Conservation (phyloP, 2,113 vertebrate species). For the Isichthys henryi region DNA sequence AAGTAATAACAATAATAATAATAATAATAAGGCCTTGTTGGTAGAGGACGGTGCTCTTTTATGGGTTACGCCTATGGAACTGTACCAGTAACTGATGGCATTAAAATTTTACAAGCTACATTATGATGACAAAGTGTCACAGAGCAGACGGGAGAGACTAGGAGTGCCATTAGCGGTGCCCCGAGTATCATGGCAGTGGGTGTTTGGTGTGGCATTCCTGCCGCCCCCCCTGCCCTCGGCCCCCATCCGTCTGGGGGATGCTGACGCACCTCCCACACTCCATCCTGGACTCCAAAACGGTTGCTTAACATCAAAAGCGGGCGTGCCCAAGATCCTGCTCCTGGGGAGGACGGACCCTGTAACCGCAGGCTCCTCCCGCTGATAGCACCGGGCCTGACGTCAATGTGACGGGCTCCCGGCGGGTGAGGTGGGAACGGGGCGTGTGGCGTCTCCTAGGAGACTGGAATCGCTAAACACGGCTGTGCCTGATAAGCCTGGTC, state of each 20-base stretch:
- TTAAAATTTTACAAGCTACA: neutral
- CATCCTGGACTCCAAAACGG: too few relatives aligned
- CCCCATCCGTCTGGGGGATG: neutral
- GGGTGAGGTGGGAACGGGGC: neutral
- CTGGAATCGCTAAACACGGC: neutral
- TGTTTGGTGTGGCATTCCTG: neutral
- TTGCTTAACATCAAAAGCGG: neutral
- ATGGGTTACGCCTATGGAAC: neutral
- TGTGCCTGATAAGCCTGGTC: neutral
- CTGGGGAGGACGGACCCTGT: neutral
- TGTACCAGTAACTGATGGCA: neutral
- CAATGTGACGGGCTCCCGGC: neutral
- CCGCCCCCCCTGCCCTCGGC: neutral
- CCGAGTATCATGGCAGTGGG: neutral
- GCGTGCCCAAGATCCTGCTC: too few relatives aligned
- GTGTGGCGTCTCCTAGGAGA: conserved; percentile 4
- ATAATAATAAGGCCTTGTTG: neutral
- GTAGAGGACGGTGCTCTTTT: neutral
- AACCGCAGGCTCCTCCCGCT: neutral
- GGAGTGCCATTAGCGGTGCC: neutral
- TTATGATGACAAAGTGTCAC: neutral
- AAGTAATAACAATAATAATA: neutral
- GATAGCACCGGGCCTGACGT: conserved; percentile 2
- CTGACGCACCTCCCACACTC: neutral
- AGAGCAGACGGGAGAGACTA: neutral